These are phyloP conservation scores for Microctonus hyperodae DNA, from an alignment of 2,888 invertebrate genomes.

Conservation along the genomic window DNA sequence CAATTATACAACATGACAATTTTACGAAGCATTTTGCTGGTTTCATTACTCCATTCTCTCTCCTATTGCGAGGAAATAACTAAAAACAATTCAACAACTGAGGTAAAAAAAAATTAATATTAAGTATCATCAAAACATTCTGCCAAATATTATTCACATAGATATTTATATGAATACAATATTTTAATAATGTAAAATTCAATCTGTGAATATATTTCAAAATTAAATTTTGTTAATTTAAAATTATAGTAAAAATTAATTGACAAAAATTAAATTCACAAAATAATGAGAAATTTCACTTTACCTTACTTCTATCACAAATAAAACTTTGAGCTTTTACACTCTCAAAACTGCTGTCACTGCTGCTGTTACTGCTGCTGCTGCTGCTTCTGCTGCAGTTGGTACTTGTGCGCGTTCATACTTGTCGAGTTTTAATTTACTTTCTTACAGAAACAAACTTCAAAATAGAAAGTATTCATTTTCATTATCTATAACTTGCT, in stretches of 20 bases:
- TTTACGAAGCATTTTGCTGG: constrained; percentile 3
- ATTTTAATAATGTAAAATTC: background rate
- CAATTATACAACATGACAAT: constrained; percentile 5
- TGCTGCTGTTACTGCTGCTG: background rate
- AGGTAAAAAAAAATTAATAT: too few relatives aligned
- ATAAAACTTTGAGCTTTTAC: background rate
- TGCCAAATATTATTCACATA: too few relatives aligned
- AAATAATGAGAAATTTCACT: constrained; percentile 1
- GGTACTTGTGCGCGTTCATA: background rate
- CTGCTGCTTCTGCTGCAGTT: too few relatives aligned
- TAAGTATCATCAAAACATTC: too few relatives aligned
- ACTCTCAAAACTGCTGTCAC: background rate
- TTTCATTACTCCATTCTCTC: constrained; percentile 9
- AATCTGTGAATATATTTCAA: background rate
- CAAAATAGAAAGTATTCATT: constrained; percentile 22
- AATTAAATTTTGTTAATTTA: background rate
- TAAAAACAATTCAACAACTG: background rate
- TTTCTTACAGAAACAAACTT: constrained; percentile 12
- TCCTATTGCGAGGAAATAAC: constrained; percentile 8
- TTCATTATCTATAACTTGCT: constrained; percentile 24
- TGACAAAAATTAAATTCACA: background rate
- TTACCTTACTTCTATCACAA: background rate
- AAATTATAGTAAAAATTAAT: background rate
- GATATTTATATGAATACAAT: too few relatives aligned
- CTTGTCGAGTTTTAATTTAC: constrained; percentile 4